Base-by-base conservation (phyloP, 2,888 invertebrate genomes). In the Melangyna quadrimaculata region DNA sequence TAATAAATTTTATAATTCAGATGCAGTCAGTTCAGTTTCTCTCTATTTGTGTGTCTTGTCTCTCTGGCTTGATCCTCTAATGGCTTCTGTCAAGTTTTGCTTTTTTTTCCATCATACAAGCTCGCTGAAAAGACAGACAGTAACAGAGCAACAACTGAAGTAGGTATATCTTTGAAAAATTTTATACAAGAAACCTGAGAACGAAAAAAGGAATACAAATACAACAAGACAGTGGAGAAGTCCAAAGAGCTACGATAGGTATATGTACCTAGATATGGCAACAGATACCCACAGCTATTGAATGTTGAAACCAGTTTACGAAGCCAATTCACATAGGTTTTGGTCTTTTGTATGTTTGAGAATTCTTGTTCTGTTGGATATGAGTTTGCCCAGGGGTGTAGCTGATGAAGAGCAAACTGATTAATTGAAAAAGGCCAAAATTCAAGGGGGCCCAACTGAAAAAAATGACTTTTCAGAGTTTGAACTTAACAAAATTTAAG, bases 61-160 rank as follows among this genome's bases (percentile, higher is more conserved):
- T 29, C 40, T 17, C n/a, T 61, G 55, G 55, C 29, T 59, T 59
- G 59, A 59, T 59, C 70, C 77, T 86, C 73, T 72, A 77, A 81
- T 77, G 78, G 72, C 43, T 63, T 81, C 72, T 81, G 78, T 78
- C 73, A 81, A 86, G 81, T 86, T 86, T 86, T 77, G 86, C 81
- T 81, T 84, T 84, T 74, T 77, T 81, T 59, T 24, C 45, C 55
- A 55, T 14, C 51, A 27, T 51, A 40, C 12, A 29, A 53, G 40
- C 48, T 40, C 17, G n/a, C 43, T 63, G 19, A 57, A 61, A 70
- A 40, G 9, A 29, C 43, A 70, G 78, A 79, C 82, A 78, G 45
- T 70, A 81, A 69, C 78, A 72, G 69, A 73, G 61, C 71, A 59
- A 17, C n/a, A 70, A 78, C 59, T 7, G 37, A 37, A 32, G 43